Evolutionary conservation across 2,113 vertebrate species (phyloP).

Genomic region (Elgaria multicarinata): DNA sequence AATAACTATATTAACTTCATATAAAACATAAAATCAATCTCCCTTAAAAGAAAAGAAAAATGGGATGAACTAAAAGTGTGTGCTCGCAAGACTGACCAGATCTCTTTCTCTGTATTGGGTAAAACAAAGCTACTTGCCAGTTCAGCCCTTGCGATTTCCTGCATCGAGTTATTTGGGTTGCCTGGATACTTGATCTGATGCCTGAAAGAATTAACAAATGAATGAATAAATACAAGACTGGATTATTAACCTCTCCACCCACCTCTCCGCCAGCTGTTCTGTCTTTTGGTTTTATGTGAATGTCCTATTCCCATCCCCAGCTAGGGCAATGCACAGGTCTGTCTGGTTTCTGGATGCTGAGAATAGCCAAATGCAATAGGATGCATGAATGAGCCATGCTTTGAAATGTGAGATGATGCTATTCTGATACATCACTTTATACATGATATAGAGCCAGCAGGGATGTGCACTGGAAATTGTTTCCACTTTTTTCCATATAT

Average conservation of each 20-base stretch:
- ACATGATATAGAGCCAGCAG: neutral
- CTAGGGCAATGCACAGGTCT: too few species aligned
- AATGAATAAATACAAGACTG: neutral
- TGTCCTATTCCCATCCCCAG: neutral
- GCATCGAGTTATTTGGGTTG: constrained; percentile 40
- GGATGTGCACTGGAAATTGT: neutral
- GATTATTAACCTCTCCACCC: constrained; percentile 11
- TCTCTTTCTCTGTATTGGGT: constrained; percentile 18
- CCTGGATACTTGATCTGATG: neutral
- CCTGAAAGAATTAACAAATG: neutral
- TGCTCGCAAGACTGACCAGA: constrained; percentile 10
- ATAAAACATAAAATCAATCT: neutral
- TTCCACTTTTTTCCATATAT: neutral
- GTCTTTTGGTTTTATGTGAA: neutral
- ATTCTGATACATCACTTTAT: neutral
- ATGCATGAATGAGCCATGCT: neutral
- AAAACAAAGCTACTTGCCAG: constrained; percentile 32
- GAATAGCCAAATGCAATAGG: neutral
- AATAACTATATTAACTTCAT: neutral
- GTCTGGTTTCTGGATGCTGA: neutral
- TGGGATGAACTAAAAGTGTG: neutral
- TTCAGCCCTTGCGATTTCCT: constrained; percentile 38
- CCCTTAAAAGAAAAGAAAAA: neutral
- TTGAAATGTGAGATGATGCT: neutral
- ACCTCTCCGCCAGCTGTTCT: neutral